Evolutionary conservation across 2,797 vertebrate genomes (phyloP).

Genomic region (Triplophysa bombifrons): DNA sequence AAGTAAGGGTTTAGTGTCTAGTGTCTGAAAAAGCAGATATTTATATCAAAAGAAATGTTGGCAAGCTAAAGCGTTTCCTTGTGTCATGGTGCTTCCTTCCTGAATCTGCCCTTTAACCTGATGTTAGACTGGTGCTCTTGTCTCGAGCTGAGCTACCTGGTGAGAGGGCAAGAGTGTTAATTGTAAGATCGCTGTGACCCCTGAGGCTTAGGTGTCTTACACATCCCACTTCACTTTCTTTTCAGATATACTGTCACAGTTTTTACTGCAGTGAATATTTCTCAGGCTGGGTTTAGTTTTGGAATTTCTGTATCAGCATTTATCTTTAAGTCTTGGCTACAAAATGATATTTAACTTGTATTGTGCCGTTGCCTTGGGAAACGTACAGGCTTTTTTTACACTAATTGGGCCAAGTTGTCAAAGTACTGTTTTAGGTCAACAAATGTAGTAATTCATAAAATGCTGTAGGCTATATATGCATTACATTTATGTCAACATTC

Average conservation of each 20-base stretch:
- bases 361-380: not conserved
- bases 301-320: not conserved
- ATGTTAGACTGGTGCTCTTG: constrained; percentile 21
- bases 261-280: not conserved
- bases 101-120: constrained; percentile 40
- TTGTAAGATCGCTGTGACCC: constrained; percentile 43
- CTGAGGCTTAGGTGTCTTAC: constrained; percentile 12
- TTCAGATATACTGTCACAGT: not conserved
- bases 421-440: not conserved
- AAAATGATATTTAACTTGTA: not conserved
- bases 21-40: constrained; percentile 12
- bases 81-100: constrained; percentile 43
- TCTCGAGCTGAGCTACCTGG: constrained; percentile 42
- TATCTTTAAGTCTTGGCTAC: not conserved
- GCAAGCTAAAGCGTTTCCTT: constrained; percentile 15
- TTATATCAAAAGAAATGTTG: constrained; percentile 30
- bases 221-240: constrained; percentile 20
- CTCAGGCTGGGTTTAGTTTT: not conserved
- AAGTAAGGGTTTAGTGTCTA: constrained; percentile 1
- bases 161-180: constrained; percentile 49
- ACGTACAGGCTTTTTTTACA: not conserved
- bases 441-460: not conserved
- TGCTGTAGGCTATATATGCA: not conserved
- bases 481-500: not conserved
- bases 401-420: not conserved